Base-by-base conservation (phyloP, 2,888 invertebrate species). In the Zootermopsis nevadensis region DNA sequence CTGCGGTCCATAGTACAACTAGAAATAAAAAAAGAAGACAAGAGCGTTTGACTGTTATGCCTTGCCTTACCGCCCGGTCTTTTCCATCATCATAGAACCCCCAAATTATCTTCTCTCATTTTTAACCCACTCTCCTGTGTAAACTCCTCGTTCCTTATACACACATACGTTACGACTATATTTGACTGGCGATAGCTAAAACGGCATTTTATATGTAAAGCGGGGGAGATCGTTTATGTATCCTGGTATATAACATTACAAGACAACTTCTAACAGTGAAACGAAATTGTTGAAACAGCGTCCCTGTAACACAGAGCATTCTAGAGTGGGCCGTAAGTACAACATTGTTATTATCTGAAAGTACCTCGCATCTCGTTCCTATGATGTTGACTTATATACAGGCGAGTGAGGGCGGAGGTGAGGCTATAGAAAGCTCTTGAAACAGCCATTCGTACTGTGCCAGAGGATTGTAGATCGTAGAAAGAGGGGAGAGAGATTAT, bases 281-380 rank as follows among this genome's bases (percentile, higher is more conserved):
- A 79, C 79, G 79, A 79, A 79, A 66, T 79, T 79, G 79, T 79
- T 79, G 79, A 79, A 79, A 66, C 79, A 53, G 79, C 60, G 77
- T 74, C 38, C 33, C 38, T 74, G 19, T 19, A 48, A 48, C 48
- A 48, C 15, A 48, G 48, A 19, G 48, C 19, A 48, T n/a, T n/a
- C 48, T 48, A 19, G 48, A 48, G 33, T 69, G 74, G 74, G 38
- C 30, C 33, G 69, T 24, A 74, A 74, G 74, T 74, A 74, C 74
- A 74, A 74, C 38, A 74, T 74, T 74, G 74, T 74, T 74, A 69
- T 69, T 24, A 42, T 74, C 33, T 74, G 38, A 74, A 74, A 74
- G 74, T 74, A 27, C 74, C 38, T 38, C n/a, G 33, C 74, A 24
- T 38, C 74, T 66, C 66, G 66, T 66, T n/a, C 30, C 27, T 66